These are phyloP conservation scores for Atherinomorus stipes DNA, from an alignment of 2,113 vertebrate species.

Conservation along the genomic window DNA sequence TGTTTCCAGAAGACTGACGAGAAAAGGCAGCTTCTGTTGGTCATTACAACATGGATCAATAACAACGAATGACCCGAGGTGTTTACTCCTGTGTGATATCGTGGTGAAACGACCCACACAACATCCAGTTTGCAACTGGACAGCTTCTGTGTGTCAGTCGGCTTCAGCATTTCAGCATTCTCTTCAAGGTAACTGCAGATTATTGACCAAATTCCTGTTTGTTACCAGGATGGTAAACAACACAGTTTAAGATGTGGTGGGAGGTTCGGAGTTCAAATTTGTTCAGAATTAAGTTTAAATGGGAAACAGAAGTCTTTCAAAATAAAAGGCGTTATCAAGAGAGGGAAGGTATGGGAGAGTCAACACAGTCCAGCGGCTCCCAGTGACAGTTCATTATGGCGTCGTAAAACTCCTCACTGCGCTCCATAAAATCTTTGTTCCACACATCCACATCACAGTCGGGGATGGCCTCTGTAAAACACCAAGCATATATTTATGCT, in stretches of 20 bases:
- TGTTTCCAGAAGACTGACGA: slow-evolving; percentile 14
- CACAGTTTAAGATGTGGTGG: slow-evolving; percentile 12
- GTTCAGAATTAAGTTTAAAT: slow-evolving; percentile 4
- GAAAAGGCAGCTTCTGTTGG: background rate
- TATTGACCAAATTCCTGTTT: slow-evolving; percentile 7
- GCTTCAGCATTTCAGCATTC: slow-evolving; percentile 1
- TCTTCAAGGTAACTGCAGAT: background rate
- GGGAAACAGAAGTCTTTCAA: background rate
- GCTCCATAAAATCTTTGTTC: slow-evolving; percentile 91
- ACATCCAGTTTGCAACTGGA: background rate
- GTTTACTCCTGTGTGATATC: slow-evolving; percentile 1
- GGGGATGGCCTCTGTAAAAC: slow-evolving; percentile 74
- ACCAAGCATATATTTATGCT: background rate
- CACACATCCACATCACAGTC: slow-evolving; percentile 87
- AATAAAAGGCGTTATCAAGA: slow-evolving; percentile 56
- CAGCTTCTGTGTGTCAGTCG: slow-evolving; percentile 9
- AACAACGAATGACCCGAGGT: background rate
- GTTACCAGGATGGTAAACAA: slow-evolving; percentile 53
- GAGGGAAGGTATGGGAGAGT: slow-evolving; percentile 83
- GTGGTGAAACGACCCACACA: background rate
- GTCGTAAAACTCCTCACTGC: slow-evolving; percentile 92
- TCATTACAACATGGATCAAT: slow-evolving; percentile 14
- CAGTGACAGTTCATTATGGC: slow-evolving; percentile 92
- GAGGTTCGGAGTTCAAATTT: slow-evolving; percentile 10
- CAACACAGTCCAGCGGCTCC: slow-evolving; percentile 89